These are phyloP conservation scores for Ophioninae sp. DNA, from an alignment of 2,888 invertebrate species.

Conservation along the genomic window DNA sequence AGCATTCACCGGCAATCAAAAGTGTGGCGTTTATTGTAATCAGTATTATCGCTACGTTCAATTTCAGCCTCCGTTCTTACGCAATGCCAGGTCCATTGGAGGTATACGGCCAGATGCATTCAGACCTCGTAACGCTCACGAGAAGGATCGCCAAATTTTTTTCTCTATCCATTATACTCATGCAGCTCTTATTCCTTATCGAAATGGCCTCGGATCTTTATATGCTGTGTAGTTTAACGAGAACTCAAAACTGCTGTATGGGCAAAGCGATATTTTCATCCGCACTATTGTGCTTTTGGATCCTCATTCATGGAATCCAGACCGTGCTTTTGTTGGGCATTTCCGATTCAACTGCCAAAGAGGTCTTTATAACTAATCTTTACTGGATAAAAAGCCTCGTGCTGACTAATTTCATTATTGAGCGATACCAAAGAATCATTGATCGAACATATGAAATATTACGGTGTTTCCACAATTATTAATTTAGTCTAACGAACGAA, in stretches of 20 bases:
- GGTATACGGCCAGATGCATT: constrained; percentile 51
- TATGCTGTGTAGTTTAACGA: constrained; percentile 33
- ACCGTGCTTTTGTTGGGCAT: constrained; percentile 37
- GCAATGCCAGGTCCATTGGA: constrained; percentile 32
- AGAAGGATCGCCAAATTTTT: constrained; percentile 50
- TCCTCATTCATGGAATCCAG: constrained; percentile 36
- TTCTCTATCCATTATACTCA: constrained; percentile 51
- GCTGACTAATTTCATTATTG: background rate
- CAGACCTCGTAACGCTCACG: constrained; percentile 55
- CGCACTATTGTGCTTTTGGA: constrained; percentile 41
- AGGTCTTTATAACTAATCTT: constrained; percentile 37
- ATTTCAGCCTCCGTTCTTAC: constrained; percentile 49
- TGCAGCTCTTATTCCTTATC: constrained; percentile 45
- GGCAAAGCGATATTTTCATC: background rate
- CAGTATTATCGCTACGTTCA: background rate
- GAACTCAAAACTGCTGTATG: constrained; percentile 7
- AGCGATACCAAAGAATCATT: background rate
- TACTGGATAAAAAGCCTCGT: background rate
- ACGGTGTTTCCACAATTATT: background rate
- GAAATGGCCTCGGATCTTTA: constrained; percentile 58
- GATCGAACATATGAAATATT: background rate
- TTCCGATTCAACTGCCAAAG: constrained; percentile 49
- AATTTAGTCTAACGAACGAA: background rate
- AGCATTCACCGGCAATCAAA: no score
- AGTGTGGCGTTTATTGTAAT: background rate